Evolutionary conservation across 2,113 vertebrate genomes (phyloP).

Genomic region (Canis aureus): DNA sequence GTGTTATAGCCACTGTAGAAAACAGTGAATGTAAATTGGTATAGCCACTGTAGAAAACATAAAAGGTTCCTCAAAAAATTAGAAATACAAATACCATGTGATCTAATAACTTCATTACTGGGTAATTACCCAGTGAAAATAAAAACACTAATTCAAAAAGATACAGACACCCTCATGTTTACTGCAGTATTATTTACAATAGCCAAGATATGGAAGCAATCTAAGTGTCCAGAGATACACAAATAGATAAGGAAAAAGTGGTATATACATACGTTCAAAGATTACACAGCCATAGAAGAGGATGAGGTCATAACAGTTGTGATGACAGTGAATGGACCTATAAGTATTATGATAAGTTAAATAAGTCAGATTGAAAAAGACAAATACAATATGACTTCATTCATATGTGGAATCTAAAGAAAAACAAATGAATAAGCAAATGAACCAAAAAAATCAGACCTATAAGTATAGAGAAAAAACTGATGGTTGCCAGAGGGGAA

Average conservation of each 20-base stretch:
- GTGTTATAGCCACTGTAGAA: background rate
- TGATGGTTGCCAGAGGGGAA: background rate
- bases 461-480: background rate
- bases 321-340: background rate
- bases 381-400: background rate
- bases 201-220: background rate
- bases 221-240: background rate
- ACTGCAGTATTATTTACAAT: background rate
- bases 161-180: background rate
- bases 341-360: background rate
- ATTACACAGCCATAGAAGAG: background rate
- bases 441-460: background rate
- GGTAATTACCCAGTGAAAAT: background rate
- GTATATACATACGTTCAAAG: background rate
- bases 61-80: background rate
- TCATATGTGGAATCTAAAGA: background rate
- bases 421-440: background rate
- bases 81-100: background rate
- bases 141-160: background rate
- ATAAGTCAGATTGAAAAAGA: background rate
- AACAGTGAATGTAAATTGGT: background rate
- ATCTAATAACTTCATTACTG: background rate
- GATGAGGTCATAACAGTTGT: background rate
- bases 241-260: background rate
- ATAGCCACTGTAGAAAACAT: background rate